These are phyloP conservation scores for Beaufortia kweichowensis DNA, from an alignment of 2,113 vertebrate species.

Conservation along the genomic window DNA sequence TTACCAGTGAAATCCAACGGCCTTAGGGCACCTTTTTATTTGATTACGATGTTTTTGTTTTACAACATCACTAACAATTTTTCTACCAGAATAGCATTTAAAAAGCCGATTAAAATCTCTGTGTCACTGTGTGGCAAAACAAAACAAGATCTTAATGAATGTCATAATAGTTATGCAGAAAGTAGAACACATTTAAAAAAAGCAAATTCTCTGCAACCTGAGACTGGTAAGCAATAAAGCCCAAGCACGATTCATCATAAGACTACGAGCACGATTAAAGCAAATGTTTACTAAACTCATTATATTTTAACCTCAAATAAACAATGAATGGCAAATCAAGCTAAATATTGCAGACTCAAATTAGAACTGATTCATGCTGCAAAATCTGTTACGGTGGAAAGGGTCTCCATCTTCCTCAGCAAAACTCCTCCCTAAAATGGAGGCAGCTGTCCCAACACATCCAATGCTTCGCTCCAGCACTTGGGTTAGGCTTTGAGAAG, in stretches of 20 bases:
- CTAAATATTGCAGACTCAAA: slow-evolving; percentile 2
- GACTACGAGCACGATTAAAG: background rate
- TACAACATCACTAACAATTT: background rate
- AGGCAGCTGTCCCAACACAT: slow-evolving; percentile 63
- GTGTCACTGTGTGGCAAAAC: background rate
- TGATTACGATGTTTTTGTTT: background rate
- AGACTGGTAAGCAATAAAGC: background rate
- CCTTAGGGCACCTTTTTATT: slow-evolving; percentile 1
- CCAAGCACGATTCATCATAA: background rate
- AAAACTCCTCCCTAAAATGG: slow-evolving; percentile 71
- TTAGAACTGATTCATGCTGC: slow-evolving; percentile 13
- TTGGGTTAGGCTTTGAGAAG: slow-evolving; percentile 68
- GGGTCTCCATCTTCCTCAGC: slow-evolving; percentile 44
- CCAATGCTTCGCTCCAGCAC: slow-evolving; percentile 58
- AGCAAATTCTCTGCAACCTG: background rate
- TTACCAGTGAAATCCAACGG: slow-evolving; percentile 19
- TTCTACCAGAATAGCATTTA: background rate
- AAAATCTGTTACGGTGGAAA: slow-evolving; percentile 18
- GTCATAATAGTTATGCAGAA: background rate
- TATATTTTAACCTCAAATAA: background rate
- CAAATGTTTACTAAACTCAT: background rate
- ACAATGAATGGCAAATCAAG: background rate
- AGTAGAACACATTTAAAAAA: background rate
- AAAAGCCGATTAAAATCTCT: background rate
- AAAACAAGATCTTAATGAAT: background rate